Evolutionary conservation across 2,888 invertebrate species (phyloP).

Genomic region (Trissoscelio sp.): DNA sequence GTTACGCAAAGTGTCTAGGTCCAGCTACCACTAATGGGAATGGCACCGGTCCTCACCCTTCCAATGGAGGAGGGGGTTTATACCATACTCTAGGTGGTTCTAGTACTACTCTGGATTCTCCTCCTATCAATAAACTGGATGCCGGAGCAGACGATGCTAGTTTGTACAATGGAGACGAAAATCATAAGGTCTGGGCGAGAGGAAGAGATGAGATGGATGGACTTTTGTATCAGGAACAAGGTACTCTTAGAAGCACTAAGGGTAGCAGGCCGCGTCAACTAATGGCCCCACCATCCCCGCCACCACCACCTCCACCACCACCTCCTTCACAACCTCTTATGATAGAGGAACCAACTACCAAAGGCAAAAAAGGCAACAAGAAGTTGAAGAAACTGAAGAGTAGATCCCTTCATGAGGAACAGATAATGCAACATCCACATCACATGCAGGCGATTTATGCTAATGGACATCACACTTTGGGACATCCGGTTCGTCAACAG

Average conservation of each 20-base stretch:
- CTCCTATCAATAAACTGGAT: constrained; percentile 82
- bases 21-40: constrained; percentile 76
- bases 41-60: constrained; percentile 71
- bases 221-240: constrained; percentile 87
- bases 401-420: constrained; percentile 77
- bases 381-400: constrained; percentile 80
- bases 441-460: constrained; percentile 81
- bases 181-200: constrained; percentile 97
- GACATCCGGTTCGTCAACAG: constrained; percentile 80
- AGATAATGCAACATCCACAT: constrained; percentile 81
- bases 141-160: constrained; percentile 89
- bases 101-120: constrained; percentile 80
- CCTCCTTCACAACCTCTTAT: constrained; percentile 81
- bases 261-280: constrained; percentile 91
- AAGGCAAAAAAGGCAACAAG: constrained; percentile 78
- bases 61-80: constrained; percentile 77
- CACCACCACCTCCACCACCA: constrained; percentile 85
- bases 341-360: constrained; percentile 78
- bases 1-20: constrained; percentile 89
- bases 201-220: constrained; percentile 90
- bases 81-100: constrained; percentile 83
- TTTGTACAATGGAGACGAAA: constrained; percentile 95
- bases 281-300: constrained; percentile 92
- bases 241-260: constrained; percentile 84
- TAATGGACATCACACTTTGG: constrained; percentile 82